phyloP scores from a whole-genome alignment of 2,113 vertebrate species.

The Misgurnus anguillicaudatus region DNA sequence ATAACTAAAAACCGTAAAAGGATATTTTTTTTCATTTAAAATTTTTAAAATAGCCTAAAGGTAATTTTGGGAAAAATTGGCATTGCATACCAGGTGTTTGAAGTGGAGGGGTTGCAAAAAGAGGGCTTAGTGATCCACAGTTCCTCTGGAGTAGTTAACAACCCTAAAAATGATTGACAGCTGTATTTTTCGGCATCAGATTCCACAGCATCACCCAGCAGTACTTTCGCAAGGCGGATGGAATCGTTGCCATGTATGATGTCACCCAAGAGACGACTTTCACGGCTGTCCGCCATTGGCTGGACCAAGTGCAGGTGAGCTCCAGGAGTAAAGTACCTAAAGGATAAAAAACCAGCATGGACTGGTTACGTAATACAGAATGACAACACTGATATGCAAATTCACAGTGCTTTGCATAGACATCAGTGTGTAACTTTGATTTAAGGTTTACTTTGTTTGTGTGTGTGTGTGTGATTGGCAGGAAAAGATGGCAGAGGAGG shows the following conservation, averaged over 20 bases:
- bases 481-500: conserved; percentile 76
- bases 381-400: background rate
- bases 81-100: no score
- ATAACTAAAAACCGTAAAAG: no score
- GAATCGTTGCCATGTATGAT: conserved; percentile 82
- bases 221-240: conserved; percentile 80
- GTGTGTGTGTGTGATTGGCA: conserved; percentile 52
- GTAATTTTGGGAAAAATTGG: no score
- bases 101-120: no score
- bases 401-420: background rate
- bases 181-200: conserved; percentile 57
- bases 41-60: no score
- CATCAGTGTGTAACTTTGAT: background rate
- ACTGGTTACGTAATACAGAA: background rate
- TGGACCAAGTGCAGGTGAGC: conserved; percentile 78
- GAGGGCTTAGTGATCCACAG: no score
- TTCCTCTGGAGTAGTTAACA: no score
- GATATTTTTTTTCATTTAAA: no score
- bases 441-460: background rate
- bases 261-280: conserved; percentile 71
- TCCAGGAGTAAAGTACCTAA: background rate
- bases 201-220: conserved; percentile 83
- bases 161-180: no score
- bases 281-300: conserved; percentile 74
- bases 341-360: background rate